These are phyloP conservation scores for Columba janthina DNA, from an alignment of 2,113 vertebrate species.

Conservation along the genomic window DNA sequence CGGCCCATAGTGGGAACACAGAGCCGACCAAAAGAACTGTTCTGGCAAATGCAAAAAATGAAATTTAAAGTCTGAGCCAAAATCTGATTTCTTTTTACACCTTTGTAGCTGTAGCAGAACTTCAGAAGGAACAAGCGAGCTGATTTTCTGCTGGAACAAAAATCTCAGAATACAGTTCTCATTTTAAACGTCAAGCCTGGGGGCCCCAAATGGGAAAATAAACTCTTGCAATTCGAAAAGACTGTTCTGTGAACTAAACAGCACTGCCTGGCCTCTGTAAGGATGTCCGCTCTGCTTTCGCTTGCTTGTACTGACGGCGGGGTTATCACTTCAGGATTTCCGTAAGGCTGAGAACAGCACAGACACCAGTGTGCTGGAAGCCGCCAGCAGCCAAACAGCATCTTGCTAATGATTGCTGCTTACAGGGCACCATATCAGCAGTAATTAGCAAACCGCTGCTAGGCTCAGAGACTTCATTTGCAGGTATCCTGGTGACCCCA, in stretches of 20 bases:
- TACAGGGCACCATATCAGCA: neutral
- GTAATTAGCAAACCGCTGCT: neutral
- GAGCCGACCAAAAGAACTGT: neutral
- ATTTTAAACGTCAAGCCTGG: neutral
- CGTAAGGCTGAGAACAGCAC: neutral
- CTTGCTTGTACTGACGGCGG: accelerated
- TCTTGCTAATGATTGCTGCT: neutral
- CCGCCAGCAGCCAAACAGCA: neutral
- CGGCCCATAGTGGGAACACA: accelerated
- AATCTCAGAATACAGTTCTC: neutral
- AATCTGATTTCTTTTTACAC: neutral
- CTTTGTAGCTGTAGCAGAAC: neutral
- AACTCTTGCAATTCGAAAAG: neutral
- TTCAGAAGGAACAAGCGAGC: neutral
- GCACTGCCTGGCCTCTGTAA: neutral
- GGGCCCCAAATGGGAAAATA: slow-evolving; percentile 14
- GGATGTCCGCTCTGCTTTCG: neutral
- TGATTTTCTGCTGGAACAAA: neutral
- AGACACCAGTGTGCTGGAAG: neutral
- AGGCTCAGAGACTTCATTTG: neutral
- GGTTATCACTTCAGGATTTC: neutral
- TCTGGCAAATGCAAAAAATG: neutral
- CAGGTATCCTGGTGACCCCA: neutral
- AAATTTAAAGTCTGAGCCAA: neutral
- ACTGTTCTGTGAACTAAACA: neutral